These are phyloP conservation scores for Xiphophorus hellerii DNA, from an alignment of 2,113 vertebrate species.

Conservation along the genomic window DNA sequence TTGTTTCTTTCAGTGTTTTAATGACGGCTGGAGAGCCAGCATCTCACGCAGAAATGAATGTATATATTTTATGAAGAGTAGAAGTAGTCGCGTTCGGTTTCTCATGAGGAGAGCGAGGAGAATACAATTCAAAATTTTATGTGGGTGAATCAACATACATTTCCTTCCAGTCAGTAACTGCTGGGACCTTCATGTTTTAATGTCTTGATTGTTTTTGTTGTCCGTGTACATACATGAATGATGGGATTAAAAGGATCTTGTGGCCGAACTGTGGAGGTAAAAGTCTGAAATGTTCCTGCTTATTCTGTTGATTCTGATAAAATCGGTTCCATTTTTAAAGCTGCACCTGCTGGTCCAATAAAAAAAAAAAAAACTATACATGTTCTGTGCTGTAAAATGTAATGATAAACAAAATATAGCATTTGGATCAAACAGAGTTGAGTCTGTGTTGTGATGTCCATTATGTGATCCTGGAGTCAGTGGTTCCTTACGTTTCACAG, in stretches of 20 bases:
- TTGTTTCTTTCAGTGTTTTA: constrained; percentile 26
- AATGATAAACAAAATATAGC: constrained; percentile 31
- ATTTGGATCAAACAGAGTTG: constrained; percentile 28
- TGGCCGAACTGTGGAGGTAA: constrained; percentile 12
- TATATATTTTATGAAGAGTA: constrained; percentile 40
- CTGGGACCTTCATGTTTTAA: not conserved
- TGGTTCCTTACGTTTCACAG: too few relatives aligned
- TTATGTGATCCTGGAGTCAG: not conserved
- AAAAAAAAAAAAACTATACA: not conserved
- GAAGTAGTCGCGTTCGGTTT: constrained; percentile 27
- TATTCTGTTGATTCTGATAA: constrained; percentile 17
- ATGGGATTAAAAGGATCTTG: constrained; percentile 38
- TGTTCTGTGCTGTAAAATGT: constrained; percentile 19
- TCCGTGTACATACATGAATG: constrained; percentile 54
- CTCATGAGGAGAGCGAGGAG: not conserved
- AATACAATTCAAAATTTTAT: not conserved
- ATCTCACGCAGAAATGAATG: constrained; percentile 47
- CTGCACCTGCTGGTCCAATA: not conserved
- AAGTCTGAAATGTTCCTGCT: constrained; percentile 9
- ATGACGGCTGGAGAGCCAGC: constrained; percentile 11
- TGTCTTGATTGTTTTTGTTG: constrained; percentile 7
- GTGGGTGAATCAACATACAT: constrained; percentile 1
- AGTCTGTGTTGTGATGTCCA: constrained; percentile 23
- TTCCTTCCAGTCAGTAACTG: not conserved
- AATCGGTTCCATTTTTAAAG: constrained; percentile 1